Conservation (phyloP, 2,113 vertebrate species). For the Arothron firmamentum region DNA sequence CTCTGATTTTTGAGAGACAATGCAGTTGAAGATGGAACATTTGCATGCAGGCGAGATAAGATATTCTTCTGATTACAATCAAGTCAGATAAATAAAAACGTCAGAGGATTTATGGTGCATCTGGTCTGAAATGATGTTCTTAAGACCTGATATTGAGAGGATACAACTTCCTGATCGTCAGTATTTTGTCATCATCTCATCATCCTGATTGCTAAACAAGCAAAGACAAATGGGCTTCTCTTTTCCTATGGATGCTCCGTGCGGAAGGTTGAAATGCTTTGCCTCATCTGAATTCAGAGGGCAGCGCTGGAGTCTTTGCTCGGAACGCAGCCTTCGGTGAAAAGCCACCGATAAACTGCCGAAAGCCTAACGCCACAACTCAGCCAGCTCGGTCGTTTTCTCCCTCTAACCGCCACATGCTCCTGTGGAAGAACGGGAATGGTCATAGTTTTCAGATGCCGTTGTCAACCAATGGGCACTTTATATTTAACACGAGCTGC, state of each 20-base stretch:
- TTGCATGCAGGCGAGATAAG: neutral
- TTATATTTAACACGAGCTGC: neutral
- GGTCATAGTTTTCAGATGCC: constrained; percentile 23
- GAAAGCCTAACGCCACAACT: constrained; percentile 17
- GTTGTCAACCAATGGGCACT: constrained; percentile 20
- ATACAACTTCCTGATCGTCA: too few species aligned
- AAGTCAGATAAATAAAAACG: too few species aligned
- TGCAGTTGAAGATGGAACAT: constrained; percentile 27
- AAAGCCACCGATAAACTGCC: constrained; percentile 21
- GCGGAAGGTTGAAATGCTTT: constrained; percentile 16
- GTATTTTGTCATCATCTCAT: too few species aligned
- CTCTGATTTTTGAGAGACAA: constrained; percentile 37
- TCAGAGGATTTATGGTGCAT: too few species aligned
- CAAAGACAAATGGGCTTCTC: constrained; percentile 39
- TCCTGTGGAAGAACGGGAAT: constrained; percentile 16
- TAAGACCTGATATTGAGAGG: too few species aligned
- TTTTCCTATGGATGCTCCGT: constrained; percentile 43
- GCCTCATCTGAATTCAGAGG: constrained; percentile 53
- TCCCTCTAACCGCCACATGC: constrained; percentile 4
- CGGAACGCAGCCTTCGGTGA: constrained; percentile 36
- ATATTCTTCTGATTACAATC: too few species aligned
- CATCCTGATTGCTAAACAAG: constrained; percentile 45
- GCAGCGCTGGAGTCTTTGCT: constrained; percentile 28
- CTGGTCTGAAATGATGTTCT: too few species aligned
- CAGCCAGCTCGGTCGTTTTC: constrained; percentile 20